Evolutionary conservation across 2,797 vertebrate genomes (phyloP).

Genomic region (Heterohyrax brucei): DNA sequence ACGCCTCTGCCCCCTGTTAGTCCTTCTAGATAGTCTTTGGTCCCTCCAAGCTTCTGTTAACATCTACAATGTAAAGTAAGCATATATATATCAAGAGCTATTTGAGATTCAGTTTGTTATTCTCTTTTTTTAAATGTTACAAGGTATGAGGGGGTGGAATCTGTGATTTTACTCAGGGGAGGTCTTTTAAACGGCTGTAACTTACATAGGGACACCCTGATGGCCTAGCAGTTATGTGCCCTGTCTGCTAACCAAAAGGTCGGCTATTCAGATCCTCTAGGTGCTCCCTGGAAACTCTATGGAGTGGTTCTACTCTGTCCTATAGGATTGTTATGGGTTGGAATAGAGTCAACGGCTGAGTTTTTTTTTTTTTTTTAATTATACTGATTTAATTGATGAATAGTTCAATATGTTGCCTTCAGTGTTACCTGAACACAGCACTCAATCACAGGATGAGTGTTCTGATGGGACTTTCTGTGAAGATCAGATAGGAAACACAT

Average conservation of each 20-base stretch:
- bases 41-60: not conserved
- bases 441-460: conserved; percentile 91
- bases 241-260: no score
- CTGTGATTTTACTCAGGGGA: not conserved
- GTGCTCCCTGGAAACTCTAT: no score
- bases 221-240: no score
- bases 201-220: not conserved
- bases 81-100: not conserved
- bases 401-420: not conserved
- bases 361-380: no score
- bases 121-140: not conserved
- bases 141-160: not conserved
- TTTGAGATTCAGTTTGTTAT: not conserved
- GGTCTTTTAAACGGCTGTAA: no score
- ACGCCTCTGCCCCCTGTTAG: not conserved
- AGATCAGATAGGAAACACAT: conserved; percentile 92
- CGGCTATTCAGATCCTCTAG: no score
- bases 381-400: not conserved
- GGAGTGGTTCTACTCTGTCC: no score
- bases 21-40: conserved; percentile 2
- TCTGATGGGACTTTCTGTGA: conserved; percentile 92
- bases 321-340: no score
- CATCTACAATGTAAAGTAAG: not conserved
- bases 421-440: conserved; percentile 92
- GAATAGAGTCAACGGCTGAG: no score